Percentiles rank a stretch among this genome's conserved stretches.
Evolutionary conservation across 2,888 invertebrate genomes (phyloP).

Genomic region (Spisula subtruncata): DNA sequence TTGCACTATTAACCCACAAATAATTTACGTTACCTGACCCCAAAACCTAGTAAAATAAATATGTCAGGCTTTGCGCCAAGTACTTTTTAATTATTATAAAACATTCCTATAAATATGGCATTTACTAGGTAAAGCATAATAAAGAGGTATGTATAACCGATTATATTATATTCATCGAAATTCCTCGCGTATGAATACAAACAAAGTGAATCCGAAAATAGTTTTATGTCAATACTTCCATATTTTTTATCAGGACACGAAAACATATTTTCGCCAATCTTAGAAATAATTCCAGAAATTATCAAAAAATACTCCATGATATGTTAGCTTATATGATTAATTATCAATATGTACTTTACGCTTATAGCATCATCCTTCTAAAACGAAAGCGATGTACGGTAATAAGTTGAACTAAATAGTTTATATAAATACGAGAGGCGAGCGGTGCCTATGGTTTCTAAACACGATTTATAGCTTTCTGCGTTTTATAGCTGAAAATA

Average conservation of each 20-base stretch:
- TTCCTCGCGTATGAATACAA: background rate
- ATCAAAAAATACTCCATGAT: background rate
- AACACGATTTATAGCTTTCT: no score
- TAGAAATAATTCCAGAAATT: background rate
- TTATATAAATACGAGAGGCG: no score
- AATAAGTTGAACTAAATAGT: no score
- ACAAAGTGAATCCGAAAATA: background rate
- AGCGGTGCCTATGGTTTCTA: no score
- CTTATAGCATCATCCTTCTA: no score
- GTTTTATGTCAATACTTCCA: background rate
- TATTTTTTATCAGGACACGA: background rate
- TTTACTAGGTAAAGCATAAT: background rate
- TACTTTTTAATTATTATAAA: background rate
- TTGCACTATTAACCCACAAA: background rate
- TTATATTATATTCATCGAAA: background rate
- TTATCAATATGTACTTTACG: background rate
- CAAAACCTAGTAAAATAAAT: slow-evolving; percentile 6
- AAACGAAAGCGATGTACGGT: no score
- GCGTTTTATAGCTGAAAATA: no score
- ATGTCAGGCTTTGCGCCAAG: background rate
- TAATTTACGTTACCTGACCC: slow-evolving; percentile 6
- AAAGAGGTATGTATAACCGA: background rate
- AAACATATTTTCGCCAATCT: background rate
- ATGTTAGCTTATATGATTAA: background rate
- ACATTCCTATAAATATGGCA: slow-evolving; percentile 9